These are phyloP conservation scores for Eurystomus gularis DNA, from an alignment of 2,113 vertebrate genomes.

Conservation along the genomic window DNA sequence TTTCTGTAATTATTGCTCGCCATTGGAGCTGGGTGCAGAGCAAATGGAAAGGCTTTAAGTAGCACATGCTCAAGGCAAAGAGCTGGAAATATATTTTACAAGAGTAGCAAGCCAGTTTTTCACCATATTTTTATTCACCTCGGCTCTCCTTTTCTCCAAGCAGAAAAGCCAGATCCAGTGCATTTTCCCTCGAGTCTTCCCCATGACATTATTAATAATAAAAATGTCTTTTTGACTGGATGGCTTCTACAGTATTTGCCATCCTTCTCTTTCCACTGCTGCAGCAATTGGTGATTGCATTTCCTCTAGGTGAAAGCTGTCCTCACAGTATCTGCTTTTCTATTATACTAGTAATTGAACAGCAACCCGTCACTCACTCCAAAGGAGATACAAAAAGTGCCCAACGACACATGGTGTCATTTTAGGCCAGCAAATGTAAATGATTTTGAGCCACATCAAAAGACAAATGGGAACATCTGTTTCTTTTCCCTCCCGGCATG, in stretches of 20 bases:
- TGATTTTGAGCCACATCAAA: conserved; percentile 57
- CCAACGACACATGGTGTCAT: neutral
- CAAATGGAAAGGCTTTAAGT: conserved; percentile 27
- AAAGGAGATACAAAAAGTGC: conserved; percentile 24
- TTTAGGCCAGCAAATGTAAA: conserved; percentile 64
- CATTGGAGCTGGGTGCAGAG: neutral
- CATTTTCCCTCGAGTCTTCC: neutral
- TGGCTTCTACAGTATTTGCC: neutral
- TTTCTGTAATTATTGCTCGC: conserved; percentile 25
- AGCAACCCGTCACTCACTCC: conserved; percentile 38
- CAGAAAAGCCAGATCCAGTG: neutral
- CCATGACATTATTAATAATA: conserved; percentile 17
- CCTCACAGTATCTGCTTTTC: neutral
- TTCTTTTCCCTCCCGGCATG: conserved; percentile 27
- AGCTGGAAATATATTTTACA: neutral
- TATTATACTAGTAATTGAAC: conserved; percentile 36
- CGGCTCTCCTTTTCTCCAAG: neutral
- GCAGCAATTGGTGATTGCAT: neutral
- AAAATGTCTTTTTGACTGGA: conserved; percentile 25
- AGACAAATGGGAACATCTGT: conserved; percentile 66
- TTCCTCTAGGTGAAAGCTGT: conserved; percentile 38
- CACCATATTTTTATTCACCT: neutral
- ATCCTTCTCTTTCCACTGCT: neutral
- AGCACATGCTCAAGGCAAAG: neutral
- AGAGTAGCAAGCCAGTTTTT: neutral